Evolutionary conservation across 2,797 vertebrate species (phyloP).

Genomic region (Sebastes cheni): DNA sequence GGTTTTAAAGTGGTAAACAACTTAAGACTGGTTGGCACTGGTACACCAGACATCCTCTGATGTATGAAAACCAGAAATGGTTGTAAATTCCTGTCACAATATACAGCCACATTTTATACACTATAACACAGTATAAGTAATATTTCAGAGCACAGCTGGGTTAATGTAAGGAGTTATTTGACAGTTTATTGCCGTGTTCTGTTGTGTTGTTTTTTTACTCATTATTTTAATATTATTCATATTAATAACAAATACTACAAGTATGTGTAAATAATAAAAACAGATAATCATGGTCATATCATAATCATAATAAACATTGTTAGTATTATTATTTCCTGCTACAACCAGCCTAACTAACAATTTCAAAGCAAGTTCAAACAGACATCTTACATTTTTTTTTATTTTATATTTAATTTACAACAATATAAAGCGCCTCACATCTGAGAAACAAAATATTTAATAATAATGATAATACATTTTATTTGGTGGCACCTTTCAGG

Average conservation of each 20-base stretch:
- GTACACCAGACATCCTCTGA: background rate
- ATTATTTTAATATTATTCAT: background rate
- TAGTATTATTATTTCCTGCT: background rate
- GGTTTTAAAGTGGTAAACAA: constrained; percentile 1
- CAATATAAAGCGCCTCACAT: background rate
- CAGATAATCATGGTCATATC: background rate
- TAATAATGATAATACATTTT: too few species aligned
- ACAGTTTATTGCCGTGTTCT: background rate
- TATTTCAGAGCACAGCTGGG: background rate
- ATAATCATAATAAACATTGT: background rate
- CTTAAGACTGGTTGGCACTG: background rate
- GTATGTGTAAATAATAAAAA: background rate
- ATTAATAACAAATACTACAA: background rate
- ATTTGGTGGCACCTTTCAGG: too few species aligned
- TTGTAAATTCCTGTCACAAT: background rate
- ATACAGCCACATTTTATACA: background rate
- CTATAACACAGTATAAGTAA: background rate
- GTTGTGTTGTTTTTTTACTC: background rate
- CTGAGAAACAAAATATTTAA: background rate
- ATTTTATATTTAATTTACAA: background rate
- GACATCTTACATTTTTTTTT: background rate
- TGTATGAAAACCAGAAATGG: background rate
- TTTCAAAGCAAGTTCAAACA: background rate
- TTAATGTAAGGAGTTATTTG: background rate
- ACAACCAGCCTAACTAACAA: background rate